Conservation (phyloP, 2,797 vertebrate species). For the Cuniculus paca region DNA sequence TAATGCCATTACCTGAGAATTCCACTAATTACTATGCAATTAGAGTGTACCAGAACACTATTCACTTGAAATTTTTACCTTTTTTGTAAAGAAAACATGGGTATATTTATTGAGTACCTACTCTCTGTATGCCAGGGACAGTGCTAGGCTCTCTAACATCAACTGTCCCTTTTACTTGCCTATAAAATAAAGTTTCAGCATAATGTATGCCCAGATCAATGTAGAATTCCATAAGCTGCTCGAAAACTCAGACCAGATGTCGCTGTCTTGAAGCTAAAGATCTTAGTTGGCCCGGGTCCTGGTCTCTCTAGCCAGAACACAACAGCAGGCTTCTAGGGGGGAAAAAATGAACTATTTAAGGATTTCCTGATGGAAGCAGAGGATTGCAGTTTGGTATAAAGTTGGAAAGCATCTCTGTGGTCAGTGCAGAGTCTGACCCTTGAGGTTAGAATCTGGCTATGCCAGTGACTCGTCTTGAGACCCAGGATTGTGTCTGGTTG, state of each 20-base stretch:
- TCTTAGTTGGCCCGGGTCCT: constrained; percentile 47
- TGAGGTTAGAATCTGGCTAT: constrained; percentile 14
- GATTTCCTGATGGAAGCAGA: constrained; percentile 45
- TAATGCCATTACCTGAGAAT: background rate
- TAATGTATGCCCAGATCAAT: constrained; percentile 3
- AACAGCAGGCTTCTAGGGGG: constrained; percentile 51
- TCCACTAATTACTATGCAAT: background rate
- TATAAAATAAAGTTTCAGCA: constrained; percentile 48
- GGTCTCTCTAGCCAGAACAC: constrained; percentile 57
- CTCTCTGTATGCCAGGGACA: background rate
- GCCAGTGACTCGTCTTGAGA: background rate
- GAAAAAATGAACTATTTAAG: constrained; percentile 63
- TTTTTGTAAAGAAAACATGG: constrained; percentile 43
- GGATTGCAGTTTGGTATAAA: constrained; percentile 1
- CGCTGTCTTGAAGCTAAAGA: constrained; percentile 70
- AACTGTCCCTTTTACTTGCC: constrained; percentile 44
- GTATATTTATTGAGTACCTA: background rate
- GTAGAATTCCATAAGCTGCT: constrained; percentile 32
- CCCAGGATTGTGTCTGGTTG: background rate
- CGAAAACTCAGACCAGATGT: constrained; percentile 67
- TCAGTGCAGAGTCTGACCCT: background rate
- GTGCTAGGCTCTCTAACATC: constrained; percentile 21
- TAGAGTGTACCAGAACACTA: background rate
- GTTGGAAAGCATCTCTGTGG: background rate
- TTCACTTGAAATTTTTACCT: constrained; percentile 28